Base-by-base conservation (phyloP, 2,797 vertebrate species). In the Hippoglossus hippoglossus region DNA sequence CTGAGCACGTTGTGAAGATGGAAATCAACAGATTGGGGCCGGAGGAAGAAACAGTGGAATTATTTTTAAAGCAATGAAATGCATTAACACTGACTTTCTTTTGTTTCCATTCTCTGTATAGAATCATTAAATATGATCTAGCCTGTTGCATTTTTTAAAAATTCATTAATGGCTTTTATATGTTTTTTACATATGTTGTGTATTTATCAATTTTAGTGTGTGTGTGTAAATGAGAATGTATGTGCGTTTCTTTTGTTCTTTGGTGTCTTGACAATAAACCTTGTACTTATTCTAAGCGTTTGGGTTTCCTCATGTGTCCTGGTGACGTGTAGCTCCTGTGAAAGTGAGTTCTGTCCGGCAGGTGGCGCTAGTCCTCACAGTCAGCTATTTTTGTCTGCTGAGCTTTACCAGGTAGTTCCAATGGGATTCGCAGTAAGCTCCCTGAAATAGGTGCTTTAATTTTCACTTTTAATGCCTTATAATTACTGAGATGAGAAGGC, bases 1-100 rank as follows among this genome's bases (percentile, higher is more conserved):
- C 75, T 98, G 91, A 96, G 90, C 86, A 94, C 86, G 0, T 84
- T 98, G 54, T 85, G 11, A 71, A 25, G 28, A 36, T 22, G 59
- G 24, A 5, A 51, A 16, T 19, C 2, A 1, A 1, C 0, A 1
- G 5, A 19, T 16, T 0, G 5, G 13, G 22, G 3, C 12, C 2
- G 19, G 3, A 21, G 10, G 24, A 53, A 5, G 31, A 46, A 25
- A 7, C 4, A 28, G 28, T 34, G 31, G 8, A 34, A 2, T 34
- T 9, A 34, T 34, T 57, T 68, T 24, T 26, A 25, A 51, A 65
- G 24, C 1, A 2, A 71, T 58, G 6, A 63, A 64, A 65, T 70
- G 24, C 9, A 9, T 56, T 22, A 62, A 54, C 19, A 26, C 1
- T 44, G 1, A 44, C 0, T 52, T 47, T 6, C 3, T 25, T 26